Evolutionary conservation across 2,888 invertebrate genomes (phyloP).

Genomic region (Augiades crinisus): DNA sequence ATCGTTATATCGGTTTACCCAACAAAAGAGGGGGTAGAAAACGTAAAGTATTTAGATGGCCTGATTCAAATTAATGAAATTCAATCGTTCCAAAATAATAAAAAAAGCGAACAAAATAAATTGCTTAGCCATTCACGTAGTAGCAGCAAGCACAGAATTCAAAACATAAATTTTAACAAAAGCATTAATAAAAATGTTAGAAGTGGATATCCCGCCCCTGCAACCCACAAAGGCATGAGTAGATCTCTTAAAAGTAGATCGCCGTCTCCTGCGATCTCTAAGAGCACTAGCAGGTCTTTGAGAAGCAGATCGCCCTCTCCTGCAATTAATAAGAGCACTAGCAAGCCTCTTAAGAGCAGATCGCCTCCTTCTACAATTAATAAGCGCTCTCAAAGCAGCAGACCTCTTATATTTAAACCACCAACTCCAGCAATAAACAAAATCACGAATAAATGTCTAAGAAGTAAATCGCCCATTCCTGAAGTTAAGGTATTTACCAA

Average conservation of each 20-base stretch:
- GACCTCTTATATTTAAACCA: no score
- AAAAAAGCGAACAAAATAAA: conserved; percentile 6
- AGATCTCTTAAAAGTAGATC: conserved; percentile 27
- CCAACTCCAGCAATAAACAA: no score
- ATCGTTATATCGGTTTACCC: conserved; percentile 71
- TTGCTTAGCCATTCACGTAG: not conserved
- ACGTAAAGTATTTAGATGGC: conserved; percentile 32
- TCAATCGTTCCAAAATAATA: conserved; percentile 21
- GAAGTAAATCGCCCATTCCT: conserved; percentile 34
- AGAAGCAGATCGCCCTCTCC: no score
- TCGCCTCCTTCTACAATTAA: no score
- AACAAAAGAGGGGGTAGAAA: conserved; percentile 40
- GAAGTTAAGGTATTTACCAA: conserved; percentile 24
- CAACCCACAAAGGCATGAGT: no score
- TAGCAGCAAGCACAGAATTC: conserved; percentile 1
- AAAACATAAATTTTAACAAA: not conserved
- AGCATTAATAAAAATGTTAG: not conserved
- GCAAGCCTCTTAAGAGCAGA: no score
- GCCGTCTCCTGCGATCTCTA: conserved; percentile 34
- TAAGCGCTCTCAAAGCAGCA: no score
- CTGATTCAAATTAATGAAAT: conserved; percentile 30
- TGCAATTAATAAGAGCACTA: no score
- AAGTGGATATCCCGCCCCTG: conserved; percentile 34
- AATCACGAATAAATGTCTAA: not conserved
- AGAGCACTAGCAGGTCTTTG: no score